Evolutionary conservation across 2,113 vertebrate genomes (phyloP), one percentile per base, ranked within the genome.

Genomic region (Macquaria australasica): DNA sequence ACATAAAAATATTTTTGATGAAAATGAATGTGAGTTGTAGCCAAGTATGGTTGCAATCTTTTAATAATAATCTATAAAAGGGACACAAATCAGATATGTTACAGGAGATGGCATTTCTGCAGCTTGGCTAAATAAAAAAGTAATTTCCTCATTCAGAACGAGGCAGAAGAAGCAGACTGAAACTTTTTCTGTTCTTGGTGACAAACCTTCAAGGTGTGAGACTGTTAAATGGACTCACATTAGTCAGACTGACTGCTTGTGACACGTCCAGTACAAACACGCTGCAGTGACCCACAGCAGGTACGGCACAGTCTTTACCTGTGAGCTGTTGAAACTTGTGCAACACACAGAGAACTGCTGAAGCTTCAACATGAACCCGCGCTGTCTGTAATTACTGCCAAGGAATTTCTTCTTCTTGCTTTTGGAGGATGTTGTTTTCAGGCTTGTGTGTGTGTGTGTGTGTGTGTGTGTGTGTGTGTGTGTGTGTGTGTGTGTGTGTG

Each of bases 391-490:
- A 82, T 79, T 67, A 75, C 59, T 23, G 59, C 64, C 1, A 0
- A 64, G 41, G 21, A 70, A 37, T 74, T 3, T 16, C 34, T 56
- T 39, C 23, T 15, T 20, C 18, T 20, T 75, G 51, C 8, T 66
- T 76, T 59, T 12, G 7, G 67, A 76, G 55, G 72, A 72, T 37
- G 66, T 18, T 77, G 67, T 68, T 68, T 74, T 63, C 8, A n/a
- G 15, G 58, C 41, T 59, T 25, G 67, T 9, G 37, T 37, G 37
- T 70, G 21, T 62, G n/a, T 75, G 56, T 69, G 34, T 62, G 45
- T 41, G 55, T 67, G 51, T 55, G 48, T 69, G 34, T 62, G 45
- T 41, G 55, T 67, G 51, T 55, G 48, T 62, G n/a, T 75, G 56
- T 25, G 67, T 9, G 37, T 37, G 37, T 70, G 21, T 62, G n/a